phyloP scores from a whole-genome alignment of 2,797 vertebrate species.

The Mormyrops boulengeri region DNA sequence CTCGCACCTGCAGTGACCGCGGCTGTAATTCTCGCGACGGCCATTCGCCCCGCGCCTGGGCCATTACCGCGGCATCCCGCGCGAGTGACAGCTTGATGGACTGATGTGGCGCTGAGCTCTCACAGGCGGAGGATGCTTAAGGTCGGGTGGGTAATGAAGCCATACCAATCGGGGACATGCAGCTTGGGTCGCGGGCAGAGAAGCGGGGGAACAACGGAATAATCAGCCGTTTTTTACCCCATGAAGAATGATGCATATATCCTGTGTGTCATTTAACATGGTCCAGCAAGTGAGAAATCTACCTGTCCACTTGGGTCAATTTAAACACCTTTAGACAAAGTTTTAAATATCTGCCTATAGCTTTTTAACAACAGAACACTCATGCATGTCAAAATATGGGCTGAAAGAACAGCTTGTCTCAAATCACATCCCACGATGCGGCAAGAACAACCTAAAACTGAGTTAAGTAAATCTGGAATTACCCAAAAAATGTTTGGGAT shows the following conservation, averaged over 20 bases:
- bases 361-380: background rate
- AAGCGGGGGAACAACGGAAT: slow-evolving; percentile 1
- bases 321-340: background rate
- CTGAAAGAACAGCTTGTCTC: background rate
- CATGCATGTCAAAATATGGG: background rate
- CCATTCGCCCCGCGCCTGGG: slow-evolving; percentile 31
- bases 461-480: background rate
- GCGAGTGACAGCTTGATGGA: slow-evolving; percentile 54
- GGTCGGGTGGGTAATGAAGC: slow-evolving; percentile 53
- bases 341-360: background rate
- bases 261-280: background rate
- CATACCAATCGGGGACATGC: slow-evolving; percentile 49
- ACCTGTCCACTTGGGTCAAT: background rate
- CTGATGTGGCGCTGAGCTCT: slow-evolving; percentile 47
- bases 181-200: slow-evolving; percentile 25
- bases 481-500: background rate
- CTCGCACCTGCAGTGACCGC: background rate
- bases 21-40: background rate
- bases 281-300: background rate
- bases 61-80: slow-evolving; percentile 36
- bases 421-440: background rate
- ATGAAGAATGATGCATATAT: background rate
- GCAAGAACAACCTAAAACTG: background rate
- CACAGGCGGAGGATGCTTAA: slow-evolving; percentile 37
- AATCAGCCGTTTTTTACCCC: background rate